phyloP scores from a whole-genome alignment of 2,113 vertebrate genomes.

The Theristicus caerulescens region DNA sequence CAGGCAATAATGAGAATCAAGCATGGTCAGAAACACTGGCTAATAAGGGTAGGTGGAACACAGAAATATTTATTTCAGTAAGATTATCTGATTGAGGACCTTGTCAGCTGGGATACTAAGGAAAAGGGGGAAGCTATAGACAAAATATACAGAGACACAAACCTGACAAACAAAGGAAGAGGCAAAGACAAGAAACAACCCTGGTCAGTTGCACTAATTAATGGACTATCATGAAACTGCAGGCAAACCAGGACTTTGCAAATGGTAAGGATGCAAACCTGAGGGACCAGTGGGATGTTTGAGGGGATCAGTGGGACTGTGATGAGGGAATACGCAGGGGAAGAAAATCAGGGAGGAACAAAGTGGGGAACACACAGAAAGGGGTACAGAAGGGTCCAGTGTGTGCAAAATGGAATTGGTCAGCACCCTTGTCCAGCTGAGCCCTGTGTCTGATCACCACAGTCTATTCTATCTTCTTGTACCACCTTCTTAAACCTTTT shows the following conservation, averaged over 20 bases:
- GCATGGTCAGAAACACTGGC: not conserved
- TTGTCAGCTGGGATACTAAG: not conserved
- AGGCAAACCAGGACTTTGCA: not conserved
- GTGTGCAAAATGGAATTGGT: rapidly evolving
- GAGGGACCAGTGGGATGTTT: not conserved
- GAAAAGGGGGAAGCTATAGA: not conserved
- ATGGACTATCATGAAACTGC: not conserved
- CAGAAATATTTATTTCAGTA: not conserved
- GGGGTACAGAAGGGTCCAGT: not conserved
- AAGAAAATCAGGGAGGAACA: not conserved
- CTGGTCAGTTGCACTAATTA: not conserved
- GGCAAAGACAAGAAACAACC: not conserved
- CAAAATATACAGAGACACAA: not conserved
- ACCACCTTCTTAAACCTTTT: not conserved
- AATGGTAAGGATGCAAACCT: not conserved
- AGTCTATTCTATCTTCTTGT: not conserved
- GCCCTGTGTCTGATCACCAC: not conserved
- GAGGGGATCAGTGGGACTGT: not conserved
- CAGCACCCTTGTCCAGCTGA: not conserved
- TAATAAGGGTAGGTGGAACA: not conserved
- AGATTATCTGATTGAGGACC: not conserved
- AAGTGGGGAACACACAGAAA: not conserved
- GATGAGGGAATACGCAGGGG: not conserved
- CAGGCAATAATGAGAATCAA: not conserved
- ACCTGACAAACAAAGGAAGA: not conserved